These are phyloP conservation scores for Brevimyrus niger DNA, from an alignment of 2,113 vertebrate genomes.

Conservation along the genomic window DNA sequence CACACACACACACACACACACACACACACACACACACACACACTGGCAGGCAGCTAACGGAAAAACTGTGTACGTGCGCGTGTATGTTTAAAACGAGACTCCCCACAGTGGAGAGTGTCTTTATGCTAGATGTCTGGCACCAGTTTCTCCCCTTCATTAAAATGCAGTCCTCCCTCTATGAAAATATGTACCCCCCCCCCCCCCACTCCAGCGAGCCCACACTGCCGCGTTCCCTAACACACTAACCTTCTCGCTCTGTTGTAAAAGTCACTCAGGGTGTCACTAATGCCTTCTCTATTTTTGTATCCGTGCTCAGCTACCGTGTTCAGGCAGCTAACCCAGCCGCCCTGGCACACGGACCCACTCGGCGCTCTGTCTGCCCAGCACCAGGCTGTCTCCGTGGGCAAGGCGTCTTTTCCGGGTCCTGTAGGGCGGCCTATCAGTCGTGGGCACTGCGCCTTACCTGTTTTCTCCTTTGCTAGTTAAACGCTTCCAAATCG, in stretches of 20 bases:
- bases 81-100: background rate
- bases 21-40: background rate
- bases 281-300: slow-evolving; percentile 22
- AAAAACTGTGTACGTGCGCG: background rate
- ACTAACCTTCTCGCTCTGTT: slow-evolving; percentile 14
- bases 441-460: background rate
- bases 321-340: background rate
- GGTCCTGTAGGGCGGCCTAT: background rate
- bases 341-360: background rate
- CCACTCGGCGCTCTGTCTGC: background rate
- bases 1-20: background rate
- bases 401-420: background rate
- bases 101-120: background rate
- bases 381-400: background rate
- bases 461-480: background rate
- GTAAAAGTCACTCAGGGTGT: slow-evolving; percentile 19
- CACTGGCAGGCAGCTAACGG: background rate
- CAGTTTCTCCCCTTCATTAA: slow-evolving; percentile 12
- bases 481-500: background rate
- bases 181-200: background rate
- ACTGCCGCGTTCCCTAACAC: slow-evolving; percentile 4
- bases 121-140: slow-evolving; percentile 12
- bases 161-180: slow-evolving; percentile 19
- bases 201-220: background rate
- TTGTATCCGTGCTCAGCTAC: slow-evolving; percentile 8